phyloP scores from a whole-genome alignment of 2,113 vertebrate genomes.

The Baryphthengus martii region DNA sequence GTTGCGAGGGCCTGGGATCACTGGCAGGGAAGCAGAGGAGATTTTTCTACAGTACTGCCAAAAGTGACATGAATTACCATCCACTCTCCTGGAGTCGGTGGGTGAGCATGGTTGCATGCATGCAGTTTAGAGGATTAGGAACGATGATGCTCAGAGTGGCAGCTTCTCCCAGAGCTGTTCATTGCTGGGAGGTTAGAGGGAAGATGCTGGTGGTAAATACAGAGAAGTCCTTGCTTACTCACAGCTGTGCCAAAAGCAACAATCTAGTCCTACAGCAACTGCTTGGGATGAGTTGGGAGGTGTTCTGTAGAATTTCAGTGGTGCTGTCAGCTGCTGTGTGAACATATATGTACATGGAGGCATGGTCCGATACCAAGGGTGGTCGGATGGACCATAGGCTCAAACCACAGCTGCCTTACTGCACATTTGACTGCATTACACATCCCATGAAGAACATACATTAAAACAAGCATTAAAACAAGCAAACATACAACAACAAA shows the following conservation, averaged over 20 bases:
- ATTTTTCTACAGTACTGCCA: background rate
- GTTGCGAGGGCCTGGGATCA: background rate
- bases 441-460: background rate
- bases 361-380: accelerated
- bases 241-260: accelerated
- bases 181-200: background rate
- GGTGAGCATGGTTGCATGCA: background rate
- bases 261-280: background rate
- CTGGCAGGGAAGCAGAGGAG: background rate
- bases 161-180: background rate
- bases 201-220: background rate
- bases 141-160: background rate
- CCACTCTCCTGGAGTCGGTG: background rate
- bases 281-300: accelerated
- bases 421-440: background rate
- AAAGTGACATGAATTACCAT: background rate
- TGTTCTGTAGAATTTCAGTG: background rate
- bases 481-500: background rate
- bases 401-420: background rate
- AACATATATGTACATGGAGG: background rate
- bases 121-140: background rate
- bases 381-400: background rate
- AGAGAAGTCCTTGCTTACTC: background rate
- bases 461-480: background rate
- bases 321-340: background rate